Evolutionary conservation across 64 coral and sea anemone species (phyloP).

Genomic region (Montipora cactus): DNA sequence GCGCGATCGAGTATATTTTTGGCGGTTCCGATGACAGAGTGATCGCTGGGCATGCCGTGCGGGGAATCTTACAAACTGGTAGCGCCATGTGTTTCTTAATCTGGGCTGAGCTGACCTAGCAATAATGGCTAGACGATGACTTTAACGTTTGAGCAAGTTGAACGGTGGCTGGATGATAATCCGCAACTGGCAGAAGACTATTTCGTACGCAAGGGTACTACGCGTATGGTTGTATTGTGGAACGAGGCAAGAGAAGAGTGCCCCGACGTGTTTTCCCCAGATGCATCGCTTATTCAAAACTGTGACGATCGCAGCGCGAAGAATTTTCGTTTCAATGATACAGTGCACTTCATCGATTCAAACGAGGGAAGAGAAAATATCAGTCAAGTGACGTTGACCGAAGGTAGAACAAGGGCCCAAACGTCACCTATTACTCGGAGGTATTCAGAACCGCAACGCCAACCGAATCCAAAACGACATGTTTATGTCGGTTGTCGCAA

Average conservation of each 20-base stretch:
- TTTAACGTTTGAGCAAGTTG: conserved; percentile 93
- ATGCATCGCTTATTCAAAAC: conserved; percentile 45
- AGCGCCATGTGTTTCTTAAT: not conserved
- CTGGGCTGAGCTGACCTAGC: conserved; percentile 10
- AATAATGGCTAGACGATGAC: conserved; percentile 94
- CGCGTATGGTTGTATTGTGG: conserved; percentile 90
- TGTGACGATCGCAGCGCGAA: conserved; percentile 53
- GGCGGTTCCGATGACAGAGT: conserved; percentile 26
- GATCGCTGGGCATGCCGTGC: not conserved
- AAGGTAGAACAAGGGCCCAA: conserved; percentile 6
- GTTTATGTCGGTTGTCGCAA: conserved; percentile 48
- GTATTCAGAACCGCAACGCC: conserved; percentile 79
- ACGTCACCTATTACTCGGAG: conserved; percentile 49
- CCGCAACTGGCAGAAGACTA: conserved; percentile 83
- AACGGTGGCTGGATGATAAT: conserved; percentile 93
- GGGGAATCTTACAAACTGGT: conserved; percentile 18
- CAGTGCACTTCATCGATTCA: conserved; percentile 86
- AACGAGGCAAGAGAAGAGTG: conserved; percentile 67
- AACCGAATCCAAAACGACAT: conserved; percentile 67
- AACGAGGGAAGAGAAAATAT: conserved; percentile 64
- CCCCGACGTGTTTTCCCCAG: conserved; percentile 30
- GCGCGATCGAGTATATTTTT: conserved; percentile 48
- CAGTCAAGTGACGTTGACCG: conserved; percentile 21
- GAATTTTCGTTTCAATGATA: conserved; percentile 91
- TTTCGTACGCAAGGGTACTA: conserved; percentile 90